Base-by-base conservation (phyloP, 2,888 invertebrate species). In the Alentia gelatinosa region DNA sequence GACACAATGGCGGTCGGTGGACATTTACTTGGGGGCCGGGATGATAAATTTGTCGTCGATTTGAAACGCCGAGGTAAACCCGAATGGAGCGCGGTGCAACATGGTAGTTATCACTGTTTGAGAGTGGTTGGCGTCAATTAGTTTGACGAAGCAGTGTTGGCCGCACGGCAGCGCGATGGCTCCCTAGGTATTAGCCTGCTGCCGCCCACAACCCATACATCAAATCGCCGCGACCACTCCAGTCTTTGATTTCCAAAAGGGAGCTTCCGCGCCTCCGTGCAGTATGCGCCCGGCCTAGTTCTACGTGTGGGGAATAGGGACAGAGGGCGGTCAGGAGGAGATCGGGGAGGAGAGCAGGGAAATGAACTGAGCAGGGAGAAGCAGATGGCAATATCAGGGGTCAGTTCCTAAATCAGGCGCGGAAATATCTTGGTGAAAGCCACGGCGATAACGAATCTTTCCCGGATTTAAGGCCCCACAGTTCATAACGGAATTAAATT, bases 91-190 rank as follows among this genome's bases (percentile, higher is more conserved):
- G 23, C n/a, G 39, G 83, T 26, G 83, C 83, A 83, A 83, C 83
- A 83, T 83, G 83, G 83, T 83, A 83, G 83, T 83, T 83, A 83
- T 83, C 83, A 83, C 83, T 83, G 83, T 83, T 83, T 83, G 83
- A 40, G 83, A 83, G 83, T 35, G 83, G 83, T 30, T 39, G 40
- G 83, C 30, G 30, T 83, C 83, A 83, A 83, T 83, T 83, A 83
- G 83, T 83, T 83, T 83, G 83, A 83, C 40, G 83, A 83, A 83
- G 83, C 26, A 35, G 83, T 40, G 23, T n/a, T 40, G 26, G 39
- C n/a, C 26, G 40, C 26, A 1, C 40, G n/a, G 37, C 23, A 23
- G 23, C 39, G 1, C 15, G 4, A 83, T 39, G 83, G 39, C 83
- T 83, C 83, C 83, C 83, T 40, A 12, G 83, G 83, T 83, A 83